These are phyloP conservation scores for Leptura quadrifasciata DNA, from an alignment of 2,888 invertebrate genomes.

Conservation along the genomic window DNA sequence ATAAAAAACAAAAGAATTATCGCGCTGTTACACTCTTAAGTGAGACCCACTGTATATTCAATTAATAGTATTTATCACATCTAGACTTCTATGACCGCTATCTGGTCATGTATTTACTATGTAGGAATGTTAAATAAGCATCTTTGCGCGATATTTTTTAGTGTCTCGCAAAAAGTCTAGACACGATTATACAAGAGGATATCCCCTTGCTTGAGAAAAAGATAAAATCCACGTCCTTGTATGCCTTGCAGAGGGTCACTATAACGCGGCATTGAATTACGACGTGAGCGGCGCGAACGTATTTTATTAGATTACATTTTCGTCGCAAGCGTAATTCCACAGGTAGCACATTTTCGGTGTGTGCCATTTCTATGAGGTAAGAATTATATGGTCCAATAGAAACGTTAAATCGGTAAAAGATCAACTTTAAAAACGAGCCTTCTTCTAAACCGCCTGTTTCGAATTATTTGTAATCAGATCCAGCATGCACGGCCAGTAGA, in stretches of 20 bases:
- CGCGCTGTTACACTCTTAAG: no score
- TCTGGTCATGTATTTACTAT: neutral
- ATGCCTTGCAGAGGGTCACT: neutral
- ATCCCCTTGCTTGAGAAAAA: conserved; percentile 7
- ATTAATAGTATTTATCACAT: no score
- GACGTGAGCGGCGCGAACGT: neutral
- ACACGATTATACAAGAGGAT: neutral
- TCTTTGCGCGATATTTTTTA: neutral
- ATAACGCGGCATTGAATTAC: conserved; percentile 1
- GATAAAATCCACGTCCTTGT: conserved; percentile 4
- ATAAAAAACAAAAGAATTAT: no score
- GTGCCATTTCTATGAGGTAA: no score
- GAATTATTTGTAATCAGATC: no score
- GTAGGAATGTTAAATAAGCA: neutral
- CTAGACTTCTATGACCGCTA: neutral
- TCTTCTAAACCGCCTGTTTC: no score
- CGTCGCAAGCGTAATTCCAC: neutral
- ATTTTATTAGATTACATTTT: neutral
- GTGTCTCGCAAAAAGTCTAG: conserved; percentile 4
- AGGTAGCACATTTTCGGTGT: no score
- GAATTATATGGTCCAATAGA: no score
- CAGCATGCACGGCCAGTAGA: no score
- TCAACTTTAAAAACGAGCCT: no score
- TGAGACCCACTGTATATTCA: no score
- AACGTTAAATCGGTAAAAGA: no score